phyloP scores from a whole-genome alignment of 2,113 vertebrate genomes.

The Chlamydotis undulata region DNA sequence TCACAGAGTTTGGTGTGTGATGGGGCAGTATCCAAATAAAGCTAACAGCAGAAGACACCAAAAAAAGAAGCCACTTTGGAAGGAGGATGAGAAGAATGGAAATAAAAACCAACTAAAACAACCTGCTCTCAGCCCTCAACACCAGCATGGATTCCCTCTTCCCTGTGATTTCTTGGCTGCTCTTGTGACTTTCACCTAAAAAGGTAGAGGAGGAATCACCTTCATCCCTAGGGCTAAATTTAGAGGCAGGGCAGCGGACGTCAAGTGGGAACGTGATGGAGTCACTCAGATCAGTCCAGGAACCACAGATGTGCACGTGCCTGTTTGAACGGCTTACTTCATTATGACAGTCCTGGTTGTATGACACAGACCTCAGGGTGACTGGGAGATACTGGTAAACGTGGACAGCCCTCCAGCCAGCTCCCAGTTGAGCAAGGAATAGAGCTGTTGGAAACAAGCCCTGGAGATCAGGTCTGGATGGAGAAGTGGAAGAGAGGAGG shows the following conservation, averaged over 20 bases:
- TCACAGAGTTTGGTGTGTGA: neutral
- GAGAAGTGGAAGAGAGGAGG: neutral
- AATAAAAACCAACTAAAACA: neutral
- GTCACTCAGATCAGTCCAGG: neutral
- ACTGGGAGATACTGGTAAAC: neutral
- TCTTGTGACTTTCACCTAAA: neutral
- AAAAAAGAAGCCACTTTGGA: neutral
- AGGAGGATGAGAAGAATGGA: neutral
- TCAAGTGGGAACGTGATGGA: neutral
- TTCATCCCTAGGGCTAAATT: neutral
- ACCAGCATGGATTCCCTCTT: neutral
- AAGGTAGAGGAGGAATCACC: neutral
- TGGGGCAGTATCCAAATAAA: neutral
- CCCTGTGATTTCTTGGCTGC: neutral
- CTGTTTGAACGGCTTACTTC: neutral
- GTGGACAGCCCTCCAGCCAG: neutral
- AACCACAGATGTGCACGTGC: neutral
- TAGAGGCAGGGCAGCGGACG: neutral
- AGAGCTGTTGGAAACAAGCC: neutral
- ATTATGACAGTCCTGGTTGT: neutral
- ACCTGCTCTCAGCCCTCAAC: neutral
- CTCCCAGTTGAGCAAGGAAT: neutral
- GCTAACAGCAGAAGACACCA: neutral
- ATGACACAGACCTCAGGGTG: neutral
- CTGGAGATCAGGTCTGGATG: neutral